Base-by-base conservation (phyloP, 1,140 invertebrate genomes). In the Drosophila lacertosa region DNA sequence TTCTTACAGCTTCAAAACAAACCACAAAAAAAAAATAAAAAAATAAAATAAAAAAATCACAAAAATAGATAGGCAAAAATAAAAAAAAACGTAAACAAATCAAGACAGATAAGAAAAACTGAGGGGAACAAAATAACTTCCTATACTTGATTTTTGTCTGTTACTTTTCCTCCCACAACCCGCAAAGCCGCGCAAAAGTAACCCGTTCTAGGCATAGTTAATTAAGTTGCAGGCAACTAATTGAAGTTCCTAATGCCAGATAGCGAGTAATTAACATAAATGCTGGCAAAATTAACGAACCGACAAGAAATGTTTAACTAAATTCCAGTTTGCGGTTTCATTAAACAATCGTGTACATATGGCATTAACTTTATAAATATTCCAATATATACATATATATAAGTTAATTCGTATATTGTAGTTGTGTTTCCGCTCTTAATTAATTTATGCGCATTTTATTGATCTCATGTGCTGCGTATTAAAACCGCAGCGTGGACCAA, bases 361-460 rank as follows among this genome's bases (percentile, higher is more conserved):
- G 33, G 9, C 37, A 35, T 65, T 50, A 24, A 65, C 29, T 51
- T 16, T 7, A 57, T 55, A 58, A 74, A 64, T 78, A 70, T 74
- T 44, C 55, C 59, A 48, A 39, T 59, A 58, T 65, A 58, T 50
- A 22, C 32, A 20, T 7, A 37, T 2, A 13, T n/a, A n/a, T n/a
- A 22, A 11, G 5, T 26, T 26, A 29, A 29, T 6, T 29, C 26
- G 6, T 29, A 9, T 60, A 39, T 60, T 67, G 48, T 33, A 47
- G 35, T 3, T 26, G 35, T 35, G 10, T 58, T 65, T 66, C 68
- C 68, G 68, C 68, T 66, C 57, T 64, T 81, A 84, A 84, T 84
- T 84, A 84, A 84, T 84, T 84, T 86, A 84, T 86, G 77, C 81
- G 81, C 77, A 86, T 84, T 84, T 81, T 64, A 84, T 86, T 86